A percentile compares a stretch with the other conserved stretches of the same genome.
These are phyloP conservation scores for Actinostola sp. DNA, from an alignment of 92 coral and sea anemone species.

Conservation along the genomic window DNA sequence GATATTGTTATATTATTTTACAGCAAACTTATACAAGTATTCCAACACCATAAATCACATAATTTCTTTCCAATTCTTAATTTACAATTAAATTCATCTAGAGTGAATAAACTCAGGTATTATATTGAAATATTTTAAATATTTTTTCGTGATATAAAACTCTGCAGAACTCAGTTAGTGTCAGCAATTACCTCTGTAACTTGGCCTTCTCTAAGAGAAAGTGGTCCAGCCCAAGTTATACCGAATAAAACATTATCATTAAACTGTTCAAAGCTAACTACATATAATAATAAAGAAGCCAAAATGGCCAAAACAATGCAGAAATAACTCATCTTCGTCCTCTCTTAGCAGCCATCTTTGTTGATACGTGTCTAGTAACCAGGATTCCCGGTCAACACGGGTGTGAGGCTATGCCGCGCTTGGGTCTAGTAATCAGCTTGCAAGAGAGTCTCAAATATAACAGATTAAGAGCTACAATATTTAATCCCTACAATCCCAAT, in stretches of 20 bases:
- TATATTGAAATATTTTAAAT: not conserved
- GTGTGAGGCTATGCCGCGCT: no score
- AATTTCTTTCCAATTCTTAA: no score
- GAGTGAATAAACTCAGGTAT: no score
- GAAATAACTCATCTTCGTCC: slow-evolving; percentile 42
- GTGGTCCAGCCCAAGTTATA: slow-evolving; percentile 93
- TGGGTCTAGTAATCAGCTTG: no score
- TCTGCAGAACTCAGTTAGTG: slow-evolving; percentile 11
- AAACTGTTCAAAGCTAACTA: slow-evolving; percentile 71
- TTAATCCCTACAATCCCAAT: no score
- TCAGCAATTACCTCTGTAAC: slow-evolving; percentile 46
- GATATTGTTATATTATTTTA: no score
- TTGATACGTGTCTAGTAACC: slow-evolving; percentile 32
- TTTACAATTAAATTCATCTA: no score
- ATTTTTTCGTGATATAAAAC: not conserved
- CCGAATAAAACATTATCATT: slow-evolving; percentile 85
- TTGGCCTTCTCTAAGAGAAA: slow-evolving; percentile 77
- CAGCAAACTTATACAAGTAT: no score
- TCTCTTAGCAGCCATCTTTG: slow-evolving; percentile 35
- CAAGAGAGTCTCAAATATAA: no score
- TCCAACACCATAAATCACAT: no score
- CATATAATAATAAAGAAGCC: slow-evolving; percentile 54
- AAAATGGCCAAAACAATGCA: slow-evolving; percentile 32
- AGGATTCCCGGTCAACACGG: slow-evolving; percentile 1
- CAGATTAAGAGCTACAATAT: no score